Base-by-base conservation (phyloP, 2,888 invertebrate genomes). In the Netelia inedita region DNA sequence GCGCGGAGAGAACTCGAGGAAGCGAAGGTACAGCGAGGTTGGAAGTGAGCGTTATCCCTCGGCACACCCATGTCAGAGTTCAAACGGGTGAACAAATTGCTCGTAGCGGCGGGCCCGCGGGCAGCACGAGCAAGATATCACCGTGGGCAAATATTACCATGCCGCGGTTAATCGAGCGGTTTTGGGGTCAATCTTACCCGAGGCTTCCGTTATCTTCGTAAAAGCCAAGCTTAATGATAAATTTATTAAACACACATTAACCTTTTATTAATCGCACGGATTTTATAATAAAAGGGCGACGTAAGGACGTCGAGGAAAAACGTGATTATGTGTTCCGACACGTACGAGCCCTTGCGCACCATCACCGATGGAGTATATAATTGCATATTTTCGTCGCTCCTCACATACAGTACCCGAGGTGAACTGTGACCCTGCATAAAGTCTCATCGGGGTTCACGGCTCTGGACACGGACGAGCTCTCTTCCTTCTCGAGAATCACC, bases 11-110 rank as follows among this genome's bases (percentile, higher is more conserved):
- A n/a, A 14, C 11, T 14, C 46, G 14, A 14, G 46, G 19, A 19
- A 43, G 21, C 53, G 55, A 55, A 72, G 41, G 9, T 16, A 16
- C 19, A 57, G 9, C 19, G n/a, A 16, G 57, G 16, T 57, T 57
- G 10, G 57, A 69, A 71, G 74, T 61, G 41, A 83, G 83, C 87
- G 84, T 82, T 87, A 86, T 87, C 87, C 86, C 87, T 79, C 83
- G 85, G 88, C 90, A 89, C 90, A 89, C 89, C 90, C 88, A 88
- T 88, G 90, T 90, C 91, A 91, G 82, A 91, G 91, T 90, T 91
- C 91, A 89, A 88, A 87, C 87, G 84, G 86, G 86, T 84, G 88
- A 90, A 90, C 89, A 90, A 90, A 90, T 90, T 89, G 88, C 88
- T 87, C 79, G 82, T 82, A 88, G 87, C 79, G 86, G 85, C 85